phyloP scores from a whole-genome alignment of 1,140 invertebrate genomes.

The Ridgeia piscesae region DNA sequence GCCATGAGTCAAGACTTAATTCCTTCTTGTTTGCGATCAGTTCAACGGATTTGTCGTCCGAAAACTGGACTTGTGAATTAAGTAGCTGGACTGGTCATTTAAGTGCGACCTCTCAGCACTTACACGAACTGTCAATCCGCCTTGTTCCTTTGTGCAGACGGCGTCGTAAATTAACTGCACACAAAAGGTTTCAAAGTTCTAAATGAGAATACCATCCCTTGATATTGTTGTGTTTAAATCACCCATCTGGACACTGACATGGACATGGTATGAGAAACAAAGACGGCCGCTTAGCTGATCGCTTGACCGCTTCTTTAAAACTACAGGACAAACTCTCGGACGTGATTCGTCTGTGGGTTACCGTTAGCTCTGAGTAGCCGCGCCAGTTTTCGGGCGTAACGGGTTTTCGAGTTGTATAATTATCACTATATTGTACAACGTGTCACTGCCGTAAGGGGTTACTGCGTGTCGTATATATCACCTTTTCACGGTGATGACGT shows the following conservation, averaged over 20 bases:
- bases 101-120: neutral
- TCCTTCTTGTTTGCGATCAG: neutral
- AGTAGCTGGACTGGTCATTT: neutral
- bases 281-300: neutral
- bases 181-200: neutral
- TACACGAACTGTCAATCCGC: neutral
- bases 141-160: neutral
- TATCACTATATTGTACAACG: neutral
- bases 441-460: neutral
- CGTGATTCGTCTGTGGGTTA: neutral
- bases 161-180: neutral
- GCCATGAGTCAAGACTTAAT: neutral
- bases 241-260: neutral
- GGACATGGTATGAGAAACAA: neutral
- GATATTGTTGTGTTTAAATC: neutral
- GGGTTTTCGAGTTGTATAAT: neutral
- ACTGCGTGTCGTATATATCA: neutral
- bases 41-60: neutral
- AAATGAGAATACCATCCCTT: neutral
- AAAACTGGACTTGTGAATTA: neutral
- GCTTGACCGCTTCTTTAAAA: neutral
- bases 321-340: neutral
- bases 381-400: neutral
- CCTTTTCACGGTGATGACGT: neutral
- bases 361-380: neutral